Conservation (phyloP, 2,113 vertebrate genomes). For the Amblyornis subalaris region DNA sequence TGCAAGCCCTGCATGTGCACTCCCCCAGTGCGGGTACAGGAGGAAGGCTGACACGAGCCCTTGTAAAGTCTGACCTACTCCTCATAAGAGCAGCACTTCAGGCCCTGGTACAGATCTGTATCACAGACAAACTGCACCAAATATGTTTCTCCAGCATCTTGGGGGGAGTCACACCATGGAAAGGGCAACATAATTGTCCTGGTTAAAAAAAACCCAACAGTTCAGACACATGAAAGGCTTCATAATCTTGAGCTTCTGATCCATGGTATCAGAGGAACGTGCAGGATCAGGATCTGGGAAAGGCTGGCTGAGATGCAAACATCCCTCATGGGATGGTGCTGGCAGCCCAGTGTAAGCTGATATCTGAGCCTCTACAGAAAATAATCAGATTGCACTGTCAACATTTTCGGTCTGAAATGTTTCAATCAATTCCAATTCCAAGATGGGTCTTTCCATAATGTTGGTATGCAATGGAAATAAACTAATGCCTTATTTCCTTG, state of each 20-base stretch:
- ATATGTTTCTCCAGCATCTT: not conserved
- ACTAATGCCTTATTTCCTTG: not conserved
- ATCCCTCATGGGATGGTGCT: not conserved
- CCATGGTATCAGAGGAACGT: not conserved
- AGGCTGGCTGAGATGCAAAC: not conserved
- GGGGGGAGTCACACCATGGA: not conserved
- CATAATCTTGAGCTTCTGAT: not conserved
- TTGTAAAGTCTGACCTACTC: not conserved
- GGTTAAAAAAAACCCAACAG: not conserved
- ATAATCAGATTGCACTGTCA: not conserved
- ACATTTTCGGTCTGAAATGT: not conserved
- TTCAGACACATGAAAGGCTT: not conserved
- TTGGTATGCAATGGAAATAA: not conserved
- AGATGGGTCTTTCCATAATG: not conserved
- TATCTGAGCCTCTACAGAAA: not conserved
- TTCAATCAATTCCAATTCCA: not conserved
- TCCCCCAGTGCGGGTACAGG: not conserved
- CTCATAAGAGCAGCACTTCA: not conserved
- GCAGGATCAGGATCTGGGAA: not conserved
- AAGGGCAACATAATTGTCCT: not conserved
- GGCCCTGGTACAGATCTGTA: not conserved
- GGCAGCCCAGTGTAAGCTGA: not conserved
- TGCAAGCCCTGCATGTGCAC: not conserved
- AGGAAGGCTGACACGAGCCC: accelerated
- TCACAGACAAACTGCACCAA: not conserved